phyloP scores from a whole-genome alignment of 2,888 invertebrate genomes.

The Byasa hedistus region DNA sequence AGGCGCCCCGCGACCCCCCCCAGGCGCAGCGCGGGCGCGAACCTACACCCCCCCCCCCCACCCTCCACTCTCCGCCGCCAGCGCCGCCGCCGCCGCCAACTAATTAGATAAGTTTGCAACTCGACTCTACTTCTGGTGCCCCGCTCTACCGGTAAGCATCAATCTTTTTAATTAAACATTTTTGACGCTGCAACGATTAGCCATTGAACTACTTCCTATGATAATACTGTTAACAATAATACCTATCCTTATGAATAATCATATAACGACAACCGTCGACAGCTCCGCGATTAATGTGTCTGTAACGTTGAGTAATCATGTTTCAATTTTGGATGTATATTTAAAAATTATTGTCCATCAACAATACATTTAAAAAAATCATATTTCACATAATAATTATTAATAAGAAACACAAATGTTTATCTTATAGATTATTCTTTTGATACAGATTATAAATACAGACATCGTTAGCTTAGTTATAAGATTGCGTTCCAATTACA shows the following conservation, averaged over 20 bases:
- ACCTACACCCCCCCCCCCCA: slow-evolving; percentile 28
- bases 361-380: too few species aligned
- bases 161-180: slow-evolving; percentile 81
- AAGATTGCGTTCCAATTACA: slow-evolving; percentile 56
- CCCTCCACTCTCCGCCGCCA: too few species aligned
- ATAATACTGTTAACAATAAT: slow-evolving; percentile 59
- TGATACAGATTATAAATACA: slow-evolving; percentile 32
- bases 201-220: slow-evolving; percentile 72
- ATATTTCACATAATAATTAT: too few species aligned
- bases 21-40: slow-evolving; percentile 38
- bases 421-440: too few species aligned
- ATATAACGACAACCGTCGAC: too few species aligned
- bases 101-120: slow-evolving; percentile 81
- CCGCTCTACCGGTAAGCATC: slow-evolving; percentile 74
- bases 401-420: too few species aligned
- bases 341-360: too few species aligned
- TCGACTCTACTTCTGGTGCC: slow-evolving; percentile 77
- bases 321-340: too few species aligned
- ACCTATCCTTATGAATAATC: slow-evolving; percentile 26
- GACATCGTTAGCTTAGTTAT: slow-evolving; percentile 41
- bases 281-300: too few species aligned
- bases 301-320: too few species aligned
- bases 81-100: slow-evolving; percentile 55
- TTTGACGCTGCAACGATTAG: slow-evolving; percentile 78
- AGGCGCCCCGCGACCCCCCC: slow-evolving; percentile 36